Percentiles rank a stretch among this genome's conserved stretches.
These are phyloP conservation scores for Abscondita cerata DNA, from an alignment of 2,888 invertebrate genomes.

Conservation along the genomic window DNA sequence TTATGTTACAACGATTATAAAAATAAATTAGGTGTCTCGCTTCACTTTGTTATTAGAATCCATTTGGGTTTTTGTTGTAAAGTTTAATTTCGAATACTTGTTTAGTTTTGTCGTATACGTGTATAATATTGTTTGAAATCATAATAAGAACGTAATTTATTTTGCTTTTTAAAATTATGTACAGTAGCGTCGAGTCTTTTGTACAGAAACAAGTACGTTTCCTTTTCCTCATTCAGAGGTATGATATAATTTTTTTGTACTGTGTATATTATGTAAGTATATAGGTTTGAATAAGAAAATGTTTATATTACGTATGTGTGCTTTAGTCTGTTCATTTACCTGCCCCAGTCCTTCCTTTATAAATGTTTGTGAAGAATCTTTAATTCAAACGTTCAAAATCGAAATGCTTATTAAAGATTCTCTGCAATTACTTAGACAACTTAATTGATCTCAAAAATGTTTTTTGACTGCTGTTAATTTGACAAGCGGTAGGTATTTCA, in stretches of 20 bases:
- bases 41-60: slow-evolving; percentile 32
- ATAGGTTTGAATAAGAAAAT: slow-evolving; percentile 73
- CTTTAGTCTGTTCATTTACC: slow-evolving; percentile 10
- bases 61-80: slow-evolving; percentile 44
- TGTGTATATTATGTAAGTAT: slow-evolving; percentile 86
- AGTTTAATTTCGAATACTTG: slow-evolving; percentile 43
- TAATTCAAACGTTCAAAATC: no score
- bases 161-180: slow-evolving; percentile 59
- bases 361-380: no score
- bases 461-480: no score
- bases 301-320: slow-evolving; percentile 53
- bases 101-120: slow-evolving; percentile 53
- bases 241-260: slow-evolving; percentile 76
- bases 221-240: slow-evolving; percentile 51
- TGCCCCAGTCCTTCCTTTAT: no score
- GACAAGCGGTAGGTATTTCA: no score
- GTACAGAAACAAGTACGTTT: slow-evolving; percentile 56
- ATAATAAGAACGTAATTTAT: slow-evolving; percentile 57
- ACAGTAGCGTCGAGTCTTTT: slow-evolving; percentile 59
- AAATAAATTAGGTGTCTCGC: slow-evolving; percentile 42
- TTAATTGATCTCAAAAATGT: no score
- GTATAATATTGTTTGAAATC: slow-evolving; percentile 57
- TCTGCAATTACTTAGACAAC: no score
- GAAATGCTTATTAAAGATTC: no score
- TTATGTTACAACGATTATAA: slow-evolving; percentile 54